These are phyloP conservation scores for Rhagologus leucostigma DNA, from an alignment of 2,113 vertebrate species.

Conservation along the genomic window DNA sequence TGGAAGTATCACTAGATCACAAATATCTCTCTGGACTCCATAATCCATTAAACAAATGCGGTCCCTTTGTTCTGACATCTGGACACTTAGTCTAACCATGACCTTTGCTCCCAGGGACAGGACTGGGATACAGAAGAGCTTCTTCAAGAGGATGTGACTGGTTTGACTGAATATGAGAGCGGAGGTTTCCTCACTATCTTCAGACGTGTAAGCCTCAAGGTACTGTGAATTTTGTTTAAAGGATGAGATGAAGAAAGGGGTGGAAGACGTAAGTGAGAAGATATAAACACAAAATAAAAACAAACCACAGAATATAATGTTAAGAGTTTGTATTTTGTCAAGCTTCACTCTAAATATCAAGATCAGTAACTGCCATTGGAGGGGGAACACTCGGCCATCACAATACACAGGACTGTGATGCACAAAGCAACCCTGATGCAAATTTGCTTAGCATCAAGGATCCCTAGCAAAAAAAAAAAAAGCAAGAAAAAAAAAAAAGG, in stretches of 20 bases:
- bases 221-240: neutral
- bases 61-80: constrained; percentile 18
- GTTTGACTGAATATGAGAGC: neutral
- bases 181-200: neutral
- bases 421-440: neutral
- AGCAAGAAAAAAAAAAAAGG: neutral
- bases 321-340: neutral
- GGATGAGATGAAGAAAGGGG: neutral
- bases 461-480: neutral
- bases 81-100: neutral
- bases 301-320: neutral
- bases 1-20: constrained; percentile 4
- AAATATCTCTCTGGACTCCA: constrained; percentile 3
- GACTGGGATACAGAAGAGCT: neutral
- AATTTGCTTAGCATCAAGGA: neutral
- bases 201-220: neutral
- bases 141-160: neutral
- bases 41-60: constrained; percentile 20
- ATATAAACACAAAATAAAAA: neutral
- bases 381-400: neutral
- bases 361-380: neutral
- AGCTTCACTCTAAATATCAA: neutral
- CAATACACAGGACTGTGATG: neutral
- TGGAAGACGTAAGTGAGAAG: neutral
- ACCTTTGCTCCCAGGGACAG: constrained; percentile 36